These are phyloP conservation scores for Gymnothorax reevesii DNA, from an alignment of 2,797 vertebrate species.

Conservation along the genomic window DNA sequence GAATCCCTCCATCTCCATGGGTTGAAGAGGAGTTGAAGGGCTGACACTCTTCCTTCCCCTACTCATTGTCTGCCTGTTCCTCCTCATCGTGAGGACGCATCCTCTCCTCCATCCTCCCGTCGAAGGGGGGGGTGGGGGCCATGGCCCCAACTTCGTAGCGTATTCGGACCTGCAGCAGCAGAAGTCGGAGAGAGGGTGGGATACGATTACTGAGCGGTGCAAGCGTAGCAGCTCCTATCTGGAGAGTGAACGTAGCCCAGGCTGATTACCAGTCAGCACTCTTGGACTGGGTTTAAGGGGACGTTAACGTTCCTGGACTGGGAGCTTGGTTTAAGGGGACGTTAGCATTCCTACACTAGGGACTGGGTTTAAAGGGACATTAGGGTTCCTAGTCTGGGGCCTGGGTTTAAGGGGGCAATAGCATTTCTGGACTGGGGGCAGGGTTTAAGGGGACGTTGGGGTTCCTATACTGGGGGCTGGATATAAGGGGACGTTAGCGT, in stretches of 20 bases:
- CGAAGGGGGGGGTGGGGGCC: slow-evolving; percentile 43
- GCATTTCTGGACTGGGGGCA: no score
- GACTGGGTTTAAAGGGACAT: no score
- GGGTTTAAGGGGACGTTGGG: no score
- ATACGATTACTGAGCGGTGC: slow-evolving; percentile 53
- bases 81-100: slow-evolving; percentile 48
- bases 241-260: slow-evolving; percentile 63
- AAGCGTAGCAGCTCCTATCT: slow-evolving; percentile 53
- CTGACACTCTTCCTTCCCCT: slow-evolving; percentile 59
- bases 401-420: no score
- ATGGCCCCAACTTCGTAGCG: slow-evolving; percentile 64
- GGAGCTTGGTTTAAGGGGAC: not conserved
- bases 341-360: no score
- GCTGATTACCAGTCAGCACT: slow-evolving; percentile 66
- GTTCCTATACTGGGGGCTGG: no score
- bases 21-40: slow-evolving; percentile 72
- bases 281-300: slow-evolving; percentile 42
- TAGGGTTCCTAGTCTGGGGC: no score
- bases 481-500: no score
- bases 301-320: not conserved
- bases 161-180: slow-evolving; percentile 70
- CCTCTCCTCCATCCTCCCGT: slow-evolving; percentile 56
- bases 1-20: slow-evolving; percentile 65
- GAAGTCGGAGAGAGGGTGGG: slow-evolving; percentile 58
- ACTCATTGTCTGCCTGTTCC: slow-evolving; percentile 54